Evolutionary conservation across 1,140 invertebrate species (phyloP), one percentile per base, ranked within the genome.

Genomic region (Drosophila nikananu): DNA sequence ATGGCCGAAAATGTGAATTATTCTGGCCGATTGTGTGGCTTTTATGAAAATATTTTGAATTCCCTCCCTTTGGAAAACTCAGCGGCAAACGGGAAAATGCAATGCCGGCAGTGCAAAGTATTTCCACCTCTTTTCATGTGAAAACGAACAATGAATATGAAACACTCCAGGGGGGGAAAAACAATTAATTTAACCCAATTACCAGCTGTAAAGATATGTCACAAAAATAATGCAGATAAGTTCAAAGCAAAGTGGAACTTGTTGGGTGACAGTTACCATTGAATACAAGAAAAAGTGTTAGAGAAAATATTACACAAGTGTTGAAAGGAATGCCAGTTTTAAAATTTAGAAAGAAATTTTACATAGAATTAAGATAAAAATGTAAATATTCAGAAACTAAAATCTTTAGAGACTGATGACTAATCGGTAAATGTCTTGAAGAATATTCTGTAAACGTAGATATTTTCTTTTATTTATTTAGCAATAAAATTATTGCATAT

Each of bases 1-100:
- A 58, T 49, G 51, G 41, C 49, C 70, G 42, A 81, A 81, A 83
- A 87, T 87, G 70, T 52, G 80, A 83, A 83, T 89, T 81, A 81
- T 83, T 87, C 65, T 63, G 72, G 72, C 49, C 80, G 64, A 78
- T 75, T 83, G 70, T 81, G 51, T 76, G 51, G 68, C 59, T 79
- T 71, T 78, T 81, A 65, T 71, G 64, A 80, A 83, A 77, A 83
- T 83, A 77, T 77, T 77, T 70, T 30, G 51, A 83, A 78, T 80
- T 66, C 59, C 67, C 77, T 65, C 55, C 25, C 0, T 8, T 23
- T 8, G 3, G 15, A 49, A 76, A 74, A 67, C 79, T 65, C 8
- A 41, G n/a, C 49, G 37, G 19, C 9, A 41, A 25, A 41, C 25
- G 39, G 52, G 10, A 46, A 66, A 74, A 54, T 51, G 48, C 35